Conservation (phyloP, 1,140 invertebrate species). For the Littorina saxatilis region DNA sequence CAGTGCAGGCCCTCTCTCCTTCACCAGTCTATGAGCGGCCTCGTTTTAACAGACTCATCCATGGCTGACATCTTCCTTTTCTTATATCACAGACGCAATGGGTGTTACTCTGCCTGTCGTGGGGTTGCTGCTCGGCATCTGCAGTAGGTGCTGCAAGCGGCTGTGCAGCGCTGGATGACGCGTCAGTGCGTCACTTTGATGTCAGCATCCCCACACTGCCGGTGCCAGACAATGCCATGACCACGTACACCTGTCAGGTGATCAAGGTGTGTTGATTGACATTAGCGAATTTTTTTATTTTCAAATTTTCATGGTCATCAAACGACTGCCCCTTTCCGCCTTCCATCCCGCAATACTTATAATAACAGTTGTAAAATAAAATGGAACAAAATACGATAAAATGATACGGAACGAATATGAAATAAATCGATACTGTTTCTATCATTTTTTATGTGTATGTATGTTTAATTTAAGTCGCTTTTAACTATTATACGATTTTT, state of each 20-base stretch:
- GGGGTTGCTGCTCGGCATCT: no score
- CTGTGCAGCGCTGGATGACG: constrained; percentile 32
- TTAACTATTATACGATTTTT: no score
- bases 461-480: no score
- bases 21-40: no score
- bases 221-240: constrained; percentile 44
- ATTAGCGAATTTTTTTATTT: background rate
- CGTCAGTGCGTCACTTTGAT: constrained; percentile 48
- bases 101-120: no score
- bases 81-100: no score
- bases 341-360: background rate
- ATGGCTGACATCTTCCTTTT: no score
- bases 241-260: constrained; percentile 58
- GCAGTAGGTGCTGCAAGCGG: background rate
- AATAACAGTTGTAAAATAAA: background rate
- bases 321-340: no score
- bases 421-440: background rate
- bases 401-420: background rate
- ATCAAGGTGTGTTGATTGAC: constrained; percentile 44
- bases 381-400: background rate
- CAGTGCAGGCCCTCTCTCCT: no score
- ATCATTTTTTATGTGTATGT: background rate
- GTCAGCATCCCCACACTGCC: constrained; percentile 37
- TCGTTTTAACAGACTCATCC: no score
- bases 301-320: no score